Evolutionary conservation across 2,888 invertebrate genomes (phyloP), one percentile per base, ranked within the genome.

Genomic region (Belgica antarctica): DNA sequence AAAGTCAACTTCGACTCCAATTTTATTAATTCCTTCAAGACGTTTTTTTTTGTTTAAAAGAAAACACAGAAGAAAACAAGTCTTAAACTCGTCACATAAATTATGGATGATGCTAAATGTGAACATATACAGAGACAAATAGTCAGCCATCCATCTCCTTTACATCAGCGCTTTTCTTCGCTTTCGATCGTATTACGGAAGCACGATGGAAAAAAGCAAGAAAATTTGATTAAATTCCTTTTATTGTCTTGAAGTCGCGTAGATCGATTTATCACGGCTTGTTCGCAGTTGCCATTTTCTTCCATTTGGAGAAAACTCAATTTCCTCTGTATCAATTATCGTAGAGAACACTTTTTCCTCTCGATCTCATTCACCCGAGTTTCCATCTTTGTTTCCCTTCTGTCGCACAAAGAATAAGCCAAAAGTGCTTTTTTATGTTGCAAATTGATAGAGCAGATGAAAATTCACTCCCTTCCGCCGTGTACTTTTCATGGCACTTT

Each of bases 361-460:
- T 52, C 12, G 19, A 15, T 41, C n/a, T n/a, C n/a, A n/a, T n/a
- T n/a, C n/a, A n/a, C n/a, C n/a, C n/a, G n/a, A n/a, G n/a, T n/a
- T n/a, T n/a, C n/a, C 17, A n/a, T 52, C 52, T 52, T 22, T 52
- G 52, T 22, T 52, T 52, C 52, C n/a, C 52, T 22, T 52, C 52
- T 17, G 25, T n/a, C 59, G 7, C n/a, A 27, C 15, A 68, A 17
- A 24, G 12, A 15, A 28, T n/a, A 57, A 68, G 25, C 34, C 28
- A 52, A 65, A 65, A 68, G 68, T 68, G 68, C 68, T 68, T 68
- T 68, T 57, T 31, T 47, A 68, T 68, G 68, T 68, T 57, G 68
- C 47, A 68, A 66, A 66, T 66, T 66, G 65, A 66, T 47, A 47
- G 65, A 28, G 31, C 19, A 63, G 41, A 25, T 22, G 4, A 5